Conservation (phyloP, 2,888 invertebrate species). For the Xylophagus ater region DNA sequence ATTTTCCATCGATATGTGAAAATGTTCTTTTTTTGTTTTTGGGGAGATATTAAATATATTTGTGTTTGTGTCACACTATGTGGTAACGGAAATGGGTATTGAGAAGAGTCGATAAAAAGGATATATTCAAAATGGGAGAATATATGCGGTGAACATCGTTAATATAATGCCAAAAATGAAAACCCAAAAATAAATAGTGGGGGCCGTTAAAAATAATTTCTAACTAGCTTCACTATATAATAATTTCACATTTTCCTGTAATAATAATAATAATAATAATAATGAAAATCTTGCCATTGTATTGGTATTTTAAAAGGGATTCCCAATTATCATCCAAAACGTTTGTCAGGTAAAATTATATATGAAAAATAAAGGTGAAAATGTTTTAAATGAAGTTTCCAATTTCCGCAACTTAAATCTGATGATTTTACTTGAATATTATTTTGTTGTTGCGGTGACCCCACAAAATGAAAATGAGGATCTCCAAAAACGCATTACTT, state of each 20-base stretch:
- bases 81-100: no score
- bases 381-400: conserved; percentile 15
- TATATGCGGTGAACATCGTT: conserved; percentile 11
- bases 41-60: no score
- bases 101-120: no score
- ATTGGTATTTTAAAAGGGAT: conserved; percentile 1
- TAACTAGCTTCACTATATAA: conserved; percentile 10
- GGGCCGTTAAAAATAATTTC: conserved; percentile 18
- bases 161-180: conserved; percentile 10
- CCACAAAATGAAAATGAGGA: conserved; percentile 16
- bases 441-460: conserved; percentile 11
- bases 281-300: conserved; percentile 3
- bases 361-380: no score
- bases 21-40: no score
- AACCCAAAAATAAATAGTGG: conserved; percentile 14
- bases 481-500: no score
- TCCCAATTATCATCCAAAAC: no score
- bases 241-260: background rate
- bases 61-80: no score
- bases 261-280: background rate
- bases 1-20: conserved; percentile 3
- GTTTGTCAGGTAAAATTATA: no score
- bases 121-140: no score
- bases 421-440: conserved; percentile 9
- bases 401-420: conserved; percentile 14